These are phyloP conservation scores for Pachydiplax longipennis DNA, from an alignment of 2,888 invertebrate species.

Conservation along the genomic window DNA sequence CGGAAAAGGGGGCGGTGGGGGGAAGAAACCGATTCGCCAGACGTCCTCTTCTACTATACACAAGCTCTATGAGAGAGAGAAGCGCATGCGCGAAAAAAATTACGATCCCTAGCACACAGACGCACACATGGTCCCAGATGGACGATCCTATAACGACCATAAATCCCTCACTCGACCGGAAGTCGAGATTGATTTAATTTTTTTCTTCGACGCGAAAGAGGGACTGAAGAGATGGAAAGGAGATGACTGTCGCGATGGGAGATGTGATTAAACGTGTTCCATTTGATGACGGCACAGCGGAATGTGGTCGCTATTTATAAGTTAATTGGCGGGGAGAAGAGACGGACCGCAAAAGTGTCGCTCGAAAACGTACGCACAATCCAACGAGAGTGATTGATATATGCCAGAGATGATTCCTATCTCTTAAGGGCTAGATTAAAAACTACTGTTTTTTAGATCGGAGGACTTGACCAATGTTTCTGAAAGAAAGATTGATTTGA, in stretches of 20 bases:
- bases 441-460: neutral
- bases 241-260: neutral
- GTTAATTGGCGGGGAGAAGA: slow-evolving; percentile 16
- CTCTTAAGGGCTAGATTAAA: neutral
- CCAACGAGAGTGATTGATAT: neutral
- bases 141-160: slow-evolving; percentile 12
- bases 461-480: too few relatives aligned
- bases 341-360: neutral
- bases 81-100: slow-evolving; percentile 21
- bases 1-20: neutral
- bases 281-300: slow-evolving; percentile 31
- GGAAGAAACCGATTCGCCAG: slow-evolving; percentile 14
- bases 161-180: slow-evolving; percentile 33
- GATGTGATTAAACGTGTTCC: slow-evolving; percentile 36
- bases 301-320: slow-evolving; percentile 40
- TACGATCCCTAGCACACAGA: neutral
- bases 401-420: neutral
- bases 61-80: neutral
- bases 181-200: slow-evolving; percentile 37
- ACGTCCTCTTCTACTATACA: neutral
- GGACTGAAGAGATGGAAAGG: neutral
- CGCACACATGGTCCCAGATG: slow-evolving; percentile 11
- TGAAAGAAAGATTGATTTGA: too few relatives aligned
- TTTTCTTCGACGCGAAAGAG: neutral
- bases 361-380: neutral